Evolutionary conservation across 2,113 vertebrate species (phyloP).

Genomic region (cat (Felis catus)): F.catus_Fca126_mat1.0 CM031421.1:94711001-94711500

Average conservation of each 20-base stretch:
- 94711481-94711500: not conserved
- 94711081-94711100: not conserved
- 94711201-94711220: not conserved
- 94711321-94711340: not conserved
- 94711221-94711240: not conserved
- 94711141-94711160: not conserved
- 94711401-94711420: not conserved
- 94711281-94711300: too few relatives aligned
- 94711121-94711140: not conserved
- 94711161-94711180: not conserved
- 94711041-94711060: fast-evolving
- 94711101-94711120: not conserved
- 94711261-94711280: not conserved
- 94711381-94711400: not conserved
- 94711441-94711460: not conserved
- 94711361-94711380: not conserved
- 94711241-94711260: not conserved
- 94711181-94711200: not conserved
- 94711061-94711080: not conserved
- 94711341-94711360: not conserved
- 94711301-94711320: not conserved
- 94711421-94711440: not conserved
- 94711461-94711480: not conserved
- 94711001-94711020: not conserved
- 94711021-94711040: not conserved